phyloP scores from a whole-genome alignment of 2,888 invertebrate genomes.

The Arrhopalites spinosus region DNA sequence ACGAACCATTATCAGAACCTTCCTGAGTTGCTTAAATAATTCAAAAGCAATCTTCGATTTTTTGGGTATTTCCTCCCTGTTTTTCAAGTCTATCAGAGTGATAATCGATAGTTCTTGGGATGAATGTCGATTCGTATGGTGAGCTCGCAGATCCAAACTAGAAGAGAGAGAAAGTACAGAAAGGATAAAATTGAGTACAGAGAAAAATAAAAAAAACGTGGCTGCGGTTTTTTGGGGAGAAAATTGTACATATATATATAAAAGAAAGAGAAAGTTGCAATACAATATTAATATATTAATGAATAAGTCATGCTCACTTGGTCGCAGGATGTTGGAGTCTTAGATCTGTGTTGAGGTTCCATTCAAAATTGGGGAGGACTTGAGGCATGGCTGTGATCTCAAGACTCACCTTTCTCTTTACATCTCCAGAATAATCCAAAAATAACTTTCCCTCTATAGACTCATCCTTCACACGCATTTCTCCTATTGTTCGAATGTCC shows the following conservation, averaged over 20 bases:
- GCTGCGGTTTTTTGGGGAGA: not conserved
- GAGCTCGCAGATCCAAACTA: slow-evolving; percentile 55
- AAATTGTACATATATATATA: not conserved
- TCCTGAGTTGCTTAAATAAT: slow-evolving; percentile 56
- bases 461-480: slow-evolving; percentile 38
- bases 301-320: slow-evolving; percentile 56
- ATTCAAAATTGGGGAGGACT: slow-evolving; percentile 35
- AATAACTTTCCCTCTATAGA: slow-evolving; percentile 49
- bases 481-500: slow-evolving; percentile 50
- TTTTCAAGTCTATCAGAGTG: slow-evolving; percentile 57
- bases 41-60: slow-evolving; percentile 56
- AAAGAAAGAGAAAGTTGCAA: slow-evolving; percentile 13
- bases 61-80: slow-evolving; percentile 53
- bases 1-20: slow-evolving; percentile 51
- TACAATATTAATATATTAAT: slow-evolving; percentile 56
- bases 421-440: slow-evolving; percentile 54
- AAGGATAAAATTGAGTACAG: slow-evolving; percentile 9
- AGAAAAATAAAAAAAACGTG: not conserved
- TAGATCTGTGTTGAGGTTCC: slow-evolving; percentile 50
- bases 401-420: slow-evolving; percentile 50
- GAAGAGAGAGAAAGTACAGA: slow-evolving; percentile 34
- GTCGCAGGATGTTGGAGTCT: slow-evolving; percentile 54
- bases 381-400: slow-evolving; percentile 45
- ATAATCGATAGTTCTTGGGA: slow-evolving; percentile 57
- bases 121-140: slow-evolving; percentile 54